These are phyloP conservation scores for Lateolabrax maculatus DNA, from an alignment of 2,797 vertebrate species.

Conservation along the genomic window DNA sequence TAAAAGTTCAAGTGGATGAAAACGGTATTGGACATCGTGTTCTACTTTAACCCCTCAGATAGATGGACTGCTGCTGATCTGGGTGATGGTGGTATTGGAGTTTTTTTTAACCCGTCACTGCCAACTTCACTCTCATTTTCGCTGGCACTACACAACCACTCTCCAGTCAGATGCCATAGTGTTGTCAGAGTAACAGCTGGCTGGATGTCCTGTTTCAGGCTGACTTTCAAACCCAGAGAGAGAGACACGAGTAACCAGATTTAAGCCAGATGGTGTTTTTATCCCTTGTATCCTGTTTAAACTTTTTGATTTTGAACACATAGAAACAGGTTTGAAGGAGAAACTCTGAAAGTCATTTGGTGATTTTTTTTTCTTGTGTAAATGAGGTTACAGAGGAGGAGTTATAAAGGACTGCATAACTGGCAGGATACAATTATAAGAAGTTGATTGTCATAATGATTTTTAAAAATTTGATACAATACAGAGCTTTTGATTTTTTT, in stretches of 20 bases:
- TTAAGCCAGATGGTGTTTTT: constrained; percentile 77
- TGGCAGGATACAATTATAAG: not conserved
- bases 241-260: constrained; percentile 61
- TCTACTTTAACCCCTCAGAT: constrained; percentile 20
- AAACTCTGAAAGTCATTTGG: constrained; percentile 30
- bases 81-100: constrained; percentile 1
- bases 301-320: constrained; percentile 36
- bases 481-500: not conserved
- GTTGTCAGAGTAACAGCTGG: constrained; percentile 74
- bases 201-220: constrained; percentile 69
- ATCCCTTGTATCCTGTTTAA: constrained; percentile 53
- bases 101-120: constrained; percentile 16
- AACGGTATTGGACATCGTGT: constrained; percentile 20
- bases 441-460: not conserved
- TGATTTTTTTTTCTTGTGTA: constrained; percentile 12
- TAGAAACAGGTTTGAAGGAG: constrained; percentile 35
- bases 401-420: not conserved
- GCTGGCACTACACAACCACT: constrained; percentile 16
- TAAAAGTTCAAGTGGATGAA: constrained; percentile 56
- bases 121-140: constrained; percentile 33
- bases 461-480: no score
- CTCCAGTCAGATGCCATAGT: constrained; percentile 41
- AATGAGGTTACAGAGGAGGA: not conserved
- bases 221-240: constrained; percentile 75
- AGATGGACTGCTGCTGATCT: constrained; percentile 23